These are phyloP conservation scores for Fragum whitleyi DNA, from an alignment of 2,888 invertebrate genomes.

Conservation along the genomic window DNA sequence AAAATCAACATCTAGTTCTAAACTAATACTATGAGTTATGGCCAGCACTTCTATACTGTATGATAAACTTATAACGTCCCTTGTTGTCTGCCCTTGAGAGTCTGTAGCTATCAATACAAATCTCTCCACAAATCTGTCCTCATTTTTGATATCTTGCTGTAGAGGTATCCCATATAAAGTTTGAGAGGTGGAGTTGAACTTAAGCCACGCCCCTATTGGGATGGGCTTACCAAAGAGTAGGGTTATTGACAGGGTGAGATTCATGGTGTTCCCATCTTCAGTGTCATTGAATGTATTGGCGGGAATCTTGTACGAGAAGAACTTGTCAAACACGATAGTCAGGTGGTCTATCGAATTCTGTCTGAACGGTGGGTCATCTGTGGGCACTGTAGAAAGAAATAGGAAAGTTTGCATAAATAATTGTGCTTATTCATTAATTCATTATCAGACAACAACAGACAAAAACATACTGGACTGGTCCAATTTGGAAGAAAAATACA, in stretches of 20 bases:
- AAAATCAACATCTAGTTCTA: conserved; percentile 48
- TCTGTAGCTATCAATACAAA: conserved; percentile 61
- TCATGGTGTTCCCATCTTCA: conserved; percentile 76
- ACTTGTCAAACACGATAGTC: conserved; percentile 64
- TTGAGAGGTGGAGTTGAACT: conserved; percentile 70
- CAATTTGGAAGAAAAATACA: too few relatives aligned
- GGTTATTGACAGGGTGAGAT: conserved; percentile 68
- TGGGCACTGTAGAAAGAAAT: conserved; percentile 40
- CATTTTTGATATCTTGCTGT: conserved; percentile 62
- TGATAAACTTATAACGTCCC: conserved; percentile 65
- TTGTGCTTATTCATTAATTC: not conserved
- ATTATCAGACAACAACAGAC: too few relatives aligned
- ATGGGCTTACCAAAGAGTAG: conserved; percentile 62
- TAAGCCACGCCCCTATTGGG: conserved; percentile 71
- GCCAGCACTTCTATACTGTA: conserved; percentile 51
- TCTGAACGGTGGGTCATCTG: conserved; percentile 64
- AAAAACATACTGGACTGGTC: too few relatives aligned
- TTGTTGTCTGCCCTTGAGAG: conserved; percentile 52
- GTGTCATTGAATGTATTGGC: conserved; percentile 72
- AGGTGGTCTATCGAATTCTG: conserved; percentile 69
- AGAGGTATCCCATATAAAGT: conserved; percentile 74
- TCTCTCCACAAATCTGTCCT: conserved; percentile 19
- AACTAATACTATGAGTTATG: conserved; percentile 53
- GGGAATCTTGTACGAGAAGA: conserved; percentile 71
- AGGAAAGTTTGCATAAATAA: conserved; percentile 10